These are phyloP conservation scores for Lysiphlebus fabarum DNA, from an alignment of 1,140 invertebrate species.

Conservation along the genomic window DNA sequence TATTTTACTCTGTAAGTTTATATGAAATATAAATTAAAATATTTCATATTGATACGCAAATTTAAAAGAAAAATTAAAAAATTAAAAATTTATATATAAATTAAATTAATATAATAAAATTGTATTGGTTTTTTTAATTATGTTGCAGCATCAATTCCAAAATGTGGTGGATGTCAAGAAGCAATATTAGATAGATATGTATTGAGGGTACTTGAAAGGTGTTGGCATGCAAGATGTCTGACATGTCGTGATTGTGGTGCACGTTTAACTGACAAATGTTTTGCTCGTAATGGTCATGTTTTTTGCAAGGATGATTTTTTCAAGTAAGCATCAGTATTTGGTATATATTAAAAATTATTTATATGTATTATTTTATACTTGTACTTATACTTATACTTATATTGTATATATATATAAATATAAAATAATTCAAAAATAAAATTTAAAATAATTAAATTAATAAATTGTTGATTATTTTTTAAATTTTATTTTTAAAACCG, in stretches of 20 bases:
- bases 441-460: too few species aligned
- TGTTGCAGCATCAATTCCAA: slow-evolving; percentile 86
- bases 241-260: slow-evolving; percentile 92
- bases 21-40: too few species aligned
- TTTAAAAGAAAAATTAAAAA: too few species aligned
- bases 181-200: slow-evolving; percentile 96
- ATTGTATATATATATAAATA: too few species aligned
- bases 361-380: too few species aligned
- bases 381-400: too few species aligned
- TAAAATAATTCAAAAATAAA: too few species aligned
- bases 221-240: slow-evolving; percentile 95
- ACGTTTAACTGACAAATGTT: slow-evolving; percentile 92
- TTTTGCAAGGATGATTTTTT: slow-evolving; percentile 99
- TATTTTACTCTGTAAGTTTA: slow-evolving; percentile 69
- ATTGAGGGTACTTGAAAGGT: slow-evolving; percentile 89
- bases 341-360: slow-evolving; percentile 33
- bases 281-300: slow-evolving; percentile 89
- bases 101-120: too few species aligned
- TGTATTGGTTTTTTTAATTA: too few species aligned
- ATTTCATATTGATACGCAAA: too few species aligned
- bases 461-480: too few species aligned
- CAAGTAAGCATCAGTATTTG: slow-evolving; percentile 78
- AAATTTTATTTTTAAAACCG: slow-evolving; percentile 6
- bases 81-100: too few species aligned
- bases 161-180: slow-evolving; percentile 94